Evolutionary conservation across 2,888 invertebrate genomes (phyloP).

Genomic region (Ceramica pisi): DNA sequence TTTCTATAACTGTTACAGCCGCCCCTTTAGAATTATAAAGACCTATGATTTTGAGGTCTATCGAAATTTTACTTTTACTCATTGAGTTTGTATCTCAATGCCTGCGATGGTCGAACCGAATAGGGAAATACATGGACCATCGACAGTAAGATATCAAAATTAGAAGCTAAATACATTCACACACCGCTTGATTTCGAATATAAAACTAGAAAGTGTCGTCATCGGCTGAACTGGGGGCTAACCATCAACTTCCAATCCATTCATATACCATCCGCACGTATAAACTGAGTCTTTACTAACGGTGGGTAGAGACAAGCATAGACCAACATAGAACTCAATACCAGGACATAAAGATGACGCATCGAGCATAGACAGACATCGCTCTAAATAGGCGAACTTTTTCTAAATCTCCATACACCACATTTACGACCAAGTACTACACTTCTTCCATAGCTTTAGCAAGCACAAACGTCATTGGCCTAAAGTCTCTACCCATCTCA

Average conservation of each 20-base stretch:
- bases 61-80: constrained; percentile 33
- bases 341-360: neutral
- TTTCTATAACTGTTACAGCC: constrained; percentile 46
- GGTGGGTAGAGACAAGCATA: constrained; percentile 2
- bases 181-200: constrained; percentile 65
- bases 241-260: constrained; percentile 52
- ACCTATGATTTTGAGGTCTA: constrained; percentile 46
- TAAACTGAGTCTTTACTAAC: constrained; percentile 9
- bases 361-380: neutral
- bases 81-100: constrained; percentile 44
- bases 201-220: constrained; percentile 64
- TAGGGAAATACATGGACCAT: constrained; percentile 46
- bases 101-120: constrained; percentile 47
- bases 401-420: neutral
- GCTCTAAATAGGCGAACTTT: neutral
- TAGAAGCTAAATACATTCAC: constrained; percentile 63
- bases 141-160: constrained; percentile 58
- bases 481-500: constrained; percentile 20
- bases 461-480: neutral
- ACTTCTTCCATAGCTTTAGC: neutral
- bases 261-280: constrained; percentile 54
- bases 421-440: neutral
- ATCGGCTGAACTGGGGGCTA: constrained; percentile 40
- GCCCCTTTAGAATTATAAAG: constrained; percentile 51
- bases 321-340: constrained; percentile 4